Percentiles rank a stretch among this genome's conserved stretches.
These are phyloP conservation scores for Hypomecis atomaria DNA, from an alignment of 2,888 invertebrate genomes.

Conservation along the genomic window DNA sequence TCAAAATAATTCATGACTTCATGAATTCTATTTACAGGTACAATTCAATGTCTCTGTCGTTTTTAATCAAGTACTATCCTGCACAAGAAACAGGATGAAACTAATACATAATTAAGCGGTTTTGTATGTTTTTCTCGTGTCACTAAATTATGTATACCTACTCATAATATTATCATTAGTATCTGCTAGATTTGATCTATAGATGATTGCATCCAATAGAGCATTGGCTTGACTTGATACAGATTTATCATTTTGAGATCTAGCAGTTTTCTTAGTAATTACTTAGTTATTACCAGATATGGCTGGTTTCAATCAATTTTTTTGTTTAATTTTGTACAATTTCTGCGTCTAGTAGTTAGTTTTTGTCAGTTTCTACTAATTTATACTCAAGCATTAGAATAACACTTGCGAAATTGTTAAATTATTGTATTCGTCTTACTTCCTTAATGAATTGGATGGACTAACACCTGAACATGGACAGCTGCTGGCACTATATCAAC, in stretches of 20 bases:
- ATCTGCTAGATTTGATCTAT: no score
- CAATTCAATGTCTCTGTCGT: no score
- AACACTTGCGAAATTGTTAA: background rate
- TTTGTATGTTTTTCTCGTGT: no score
- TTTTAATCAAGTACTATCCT: no score
- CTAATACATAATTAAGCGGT: no score
- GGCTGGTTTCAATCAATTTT: background rate
- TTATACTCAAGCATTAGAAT: background rate
- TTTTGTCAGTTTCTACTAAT: background rate
- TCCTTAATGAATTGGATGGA: conserved; percentile 18
- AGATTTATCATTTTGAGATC: background rate
- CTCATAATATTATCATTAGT: no score
- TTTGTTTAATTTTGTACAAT: background rate
- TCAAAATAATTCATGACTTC: background rate
- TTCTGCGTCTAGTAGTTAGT: background rate
- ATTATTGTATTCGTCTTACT: conserved; percentile 9
- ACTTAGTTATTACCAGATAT: background rate
- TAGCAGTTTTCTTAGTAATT: background rate
- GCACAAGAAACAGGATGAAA: no score
- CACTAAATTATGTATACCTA: no score
- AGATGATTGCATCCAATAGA: no score
- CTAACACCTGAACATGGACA: conserved; percentile 14
- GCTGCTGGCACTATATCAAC: conserved; percentile 21
- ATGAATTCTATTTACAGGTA: no score
- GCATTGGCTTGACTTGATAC: no score